A percentile compares a stretch with the other conserved stretches of the same genome.
Conservation (phyloP, 2,888 invertebrate species). For the Stenichneumon culpator region DNA sequence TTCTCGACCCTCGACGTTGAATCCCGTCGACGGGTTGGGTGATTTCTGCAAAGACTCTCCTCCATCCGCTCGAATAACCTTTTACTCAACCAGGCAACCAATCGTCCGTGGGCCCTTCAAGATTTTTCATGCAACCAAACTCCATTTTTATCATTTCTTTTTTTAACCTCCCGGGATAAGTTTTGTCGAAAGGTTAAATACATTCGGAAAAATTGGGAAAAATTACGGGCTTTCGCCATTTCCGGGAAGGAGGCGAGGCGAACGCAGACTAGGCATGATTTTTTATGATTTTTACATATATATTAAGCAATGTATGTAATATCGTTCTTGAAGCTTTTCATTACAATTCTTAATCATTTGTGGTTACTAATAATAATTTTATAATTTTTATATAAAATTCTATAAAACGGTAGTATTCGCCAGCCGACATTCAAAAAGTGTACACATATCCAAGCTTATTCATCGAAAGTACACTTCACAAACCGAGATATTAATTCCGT, state of each 20-base stretch:
- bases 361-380: too few relatives aligned
- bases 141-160: slow-evolving; percentile 21
- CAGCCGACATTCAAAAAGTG: too few relatives aligned
- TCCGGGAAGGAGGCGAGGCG: neutral
- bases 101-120: slow-evolving; percentile 43
- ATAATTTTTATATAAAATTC: too few relatives aligned
- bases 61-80: slow-evolving; percentile 50
- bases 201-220: slow-evolving; percentile 44
- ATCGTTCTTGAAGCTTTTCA: too few relatives aligned
- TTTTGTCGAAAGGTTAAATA: slow-evolving; percentile 25
- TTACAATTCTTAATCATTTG: too few relatives aligned
- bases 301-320: too few relatives aligned
- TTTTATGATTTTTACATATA: too few relatives aligned
- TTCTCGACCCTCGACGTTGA: slow-evolving; percentile 44
- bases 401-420: too few relatives aligned
- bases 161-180: neutral
- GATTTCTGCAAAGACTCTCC: slow-evolving; percentile 30
- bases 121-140: slow-evolving; percentile 33
- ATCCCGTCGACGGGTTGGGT: slow-evolving; percentile 31
- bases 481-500: too few relatives aligned
- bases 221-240: slow-evolving; percentile 36
- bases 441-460: too few relatives aligned
- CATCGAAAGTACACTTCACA: too few relatives aligned
- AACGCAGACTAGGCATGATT: neutral
- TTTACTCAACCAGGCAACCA: slow-evolving; percentile 51